These are phyloP conservation scores for Microtus ochrogaster DNA, from an alignment of 2,113 vertebrate genomes.

Conservation along the genomic window DNA sequence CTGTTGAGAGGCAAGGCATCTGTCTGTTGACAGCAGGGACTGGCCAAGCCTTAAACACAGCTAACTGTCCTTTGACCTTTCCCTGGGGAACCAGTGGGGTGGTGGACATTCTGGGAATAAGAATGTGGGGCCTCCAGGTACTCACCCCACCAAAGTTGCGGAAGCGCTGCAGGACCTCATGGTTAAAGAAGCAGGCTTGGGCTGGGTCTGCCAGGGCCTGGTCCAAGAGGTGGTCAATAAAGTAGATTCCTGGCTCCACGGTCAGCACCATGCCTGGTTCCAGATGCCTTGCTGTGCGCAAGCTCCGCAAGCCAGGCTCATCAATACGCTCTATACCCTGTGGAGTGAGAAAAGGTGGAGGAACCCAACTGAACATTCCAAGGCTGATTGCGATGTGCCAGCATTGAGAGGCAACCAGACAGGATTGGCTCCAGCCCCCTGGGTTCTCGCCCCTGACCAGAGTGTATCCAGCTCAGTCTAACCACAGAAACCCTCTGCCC, in stretches of 20 bases:
- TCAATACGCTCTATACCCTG: slow-evolving; percentile 92
- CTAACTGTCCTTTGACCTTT: background rate
- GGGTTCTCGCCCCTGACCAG: background rate
- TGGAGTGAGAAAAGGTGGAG: fast-evolving
- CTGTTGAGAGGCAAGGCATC: background rate
- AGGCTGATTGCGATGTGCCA: background rate
- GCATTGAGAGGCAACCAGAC: background rate
- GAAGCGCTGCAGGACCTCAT: slow-evolving; percentile 90
- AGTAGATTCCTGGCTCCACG: slow-evolving; percentile 96
- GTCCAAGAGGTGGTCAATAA: slow-evolving; percentile 95
- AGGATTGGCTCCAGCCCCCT: background rate
- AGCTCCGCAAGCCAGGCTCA: slow-evolving; percentile 91
- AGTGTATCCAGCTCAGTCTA: background rate
- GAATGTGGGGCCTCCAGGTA: background rate
- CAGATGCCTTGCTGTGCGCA: slow-evolving; percentile 92
- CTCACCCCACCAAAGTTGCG: slow-evolving; percentile 95
- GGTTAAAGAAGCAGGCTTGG: slow-evolving; percentile 93
- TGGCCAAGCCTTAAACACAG: background rate
- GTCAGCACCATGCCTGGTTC: slow-evolving; percentile 96
- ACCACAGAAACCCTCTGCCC: background rate
- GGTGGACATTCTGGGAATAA: background rate
- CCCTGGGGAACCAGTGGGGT: background rate
- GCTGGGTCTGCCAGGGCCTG: slow-evolving; percentile 89
- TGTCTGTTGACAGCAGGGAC: background rate
- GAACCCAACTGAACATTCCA: background rate